Conservation (phyloP, 2,113 vertebrate species). For the Carlito syrichta region DNA sequence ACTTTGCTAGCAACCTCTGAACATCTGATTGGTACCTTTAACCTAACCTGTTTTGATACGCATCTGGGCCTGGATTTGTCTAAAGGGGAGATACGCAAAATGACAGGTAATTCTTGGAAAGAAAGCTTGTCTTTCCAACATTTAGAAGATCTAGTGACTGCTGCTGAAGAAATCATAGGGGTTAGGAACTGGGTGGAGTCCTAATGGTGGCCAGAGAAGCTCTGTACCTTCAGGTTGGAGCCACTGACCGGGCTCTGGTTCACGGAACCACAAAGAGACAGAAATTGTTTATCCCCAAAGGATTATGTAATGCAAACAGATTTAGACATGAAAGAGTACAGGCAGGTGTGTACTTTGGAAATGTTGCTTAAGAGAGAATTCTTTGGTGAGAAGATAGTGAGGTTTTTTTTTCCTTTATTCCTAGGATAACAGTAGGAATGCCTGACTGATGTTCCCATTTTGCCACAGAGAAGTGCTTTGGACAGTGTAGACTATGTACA, state of each 20-base stretch:
- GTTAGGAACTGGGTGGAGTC: not conserved
- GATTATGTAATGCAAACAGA: conserved; percentile 22
- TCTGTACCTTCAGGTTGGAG: not conserved
- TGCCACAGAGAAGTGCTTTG: not conserved
- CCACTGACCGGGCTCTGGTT: not conserved
- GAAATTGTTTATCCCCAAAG: conserved; percentile 33
- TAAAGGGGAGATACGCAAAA: not conserved
- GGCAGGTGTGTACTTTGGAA: conserved; percentile 16
- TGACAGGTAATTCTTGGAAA: conserved; percentile 19
- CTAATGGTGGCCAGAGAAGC: not conserved
- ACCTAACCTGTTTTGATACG: not conserved
- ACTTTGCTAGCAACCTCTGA: not conserved
- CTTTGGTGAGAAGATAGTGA: conserved; percentile 4
- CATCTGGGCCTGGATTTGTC: not conserved
- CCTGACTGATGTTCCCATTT: not conserved
- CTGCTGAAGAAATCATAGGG: not conserved
- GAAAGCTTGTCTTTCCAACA: not conserved
- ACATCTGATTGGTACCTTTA: not conserved
- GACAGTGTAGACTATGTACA: not conserved
- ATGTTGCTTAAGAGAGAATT: conserved; percentile 1
- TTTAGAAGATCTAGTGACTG: not conserved
- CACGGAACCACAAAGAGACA: not conserved
- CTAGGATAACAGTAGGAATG: not conserved
- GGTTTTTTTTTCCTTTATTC: not conserved
- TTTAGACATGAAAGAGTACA: conserved; percentile 7